Percentiles rank a stretch among this genome's conserved stretches.
Conservation (phyloP, 2,797 vertebrate species). For the Hyperoplus immaculatus region DNA sequence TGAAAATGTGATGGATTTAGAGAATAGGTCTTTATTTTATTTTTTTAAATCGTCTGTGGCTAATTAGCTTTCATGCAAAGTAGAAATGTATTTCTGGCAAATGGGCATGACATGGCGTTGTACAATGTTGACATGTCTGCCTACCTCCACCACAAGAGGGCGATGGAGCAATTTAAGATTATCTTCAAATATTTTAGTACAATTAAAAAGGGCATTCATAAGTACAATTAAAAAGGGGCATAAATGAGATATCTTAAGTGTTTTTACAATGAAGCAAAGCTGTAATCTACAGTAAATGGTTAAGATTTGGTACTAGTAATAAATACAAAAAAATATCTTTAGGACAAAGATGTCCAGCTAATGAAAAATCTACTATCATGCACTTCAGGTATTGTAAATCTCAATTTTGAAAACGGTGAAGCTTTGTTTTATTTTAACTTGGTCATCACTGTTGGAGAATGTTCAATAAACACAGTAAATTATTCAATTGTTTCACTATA, state of each 20-base stretch:
- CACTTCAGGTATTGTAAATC: background rate
- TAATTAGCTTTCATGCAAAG: background rate
- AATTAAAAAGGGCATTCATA: background rate
- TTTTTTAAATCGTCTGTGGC: background rate
- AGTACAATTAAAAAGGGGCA: background rate
- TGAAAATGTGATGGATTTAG: background rate
- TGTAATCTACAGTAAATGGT: background rate
- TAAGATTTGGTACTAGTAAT: background rate
- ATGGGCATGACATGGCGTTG: background rate
- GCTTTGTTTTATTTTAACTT: background rate
- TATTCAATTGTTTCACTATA: background rate
- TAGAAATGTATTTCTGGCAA: background rate
- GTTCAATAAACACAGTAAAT: constrained; percentile 18
- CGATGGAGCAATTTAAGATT: constrained; percentile 22
- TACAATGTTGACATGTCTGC: constrained; percentile 50
- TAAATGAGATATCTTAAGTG: background rate
- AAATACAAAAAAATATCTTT: background rate
- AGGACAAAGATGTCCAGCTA: background rate
- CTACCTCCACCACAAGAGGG: constrained; percentile 75
- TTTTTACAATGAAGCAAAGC: background rate
- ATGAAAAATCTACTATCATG: background rate
- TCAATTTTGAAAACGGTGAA: background rate
- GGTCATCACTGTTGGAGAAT: background rate
- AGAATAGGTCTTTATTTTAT: background rate
- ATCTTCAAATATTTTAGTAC: background rate